Base-by-base conservation (phyloP, 2,888 invertebrate species). In the Heliothis peltigera region DNA sequence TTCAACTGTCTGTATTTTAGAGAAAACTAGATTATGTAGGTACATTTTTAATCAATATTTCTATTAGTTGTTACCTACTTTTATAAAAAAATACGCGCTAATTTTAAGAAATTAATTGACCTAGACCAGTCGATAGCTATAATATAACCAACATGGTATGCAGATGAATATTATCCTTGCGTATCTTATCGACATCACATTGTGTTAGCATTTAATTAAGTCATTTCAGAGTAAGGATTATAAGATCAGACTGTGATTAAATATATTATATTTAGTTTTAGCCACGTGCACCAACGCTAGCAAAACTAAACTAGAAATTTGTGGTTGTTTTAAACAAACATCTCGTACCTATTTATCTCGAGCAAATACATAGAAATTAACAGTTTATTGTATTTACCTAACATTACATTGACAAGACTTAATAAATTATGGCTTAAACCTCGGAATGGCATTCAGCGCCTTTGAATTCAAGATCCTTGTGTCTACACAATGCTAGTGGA, bases 101-200 rank as follows among this genome's bases (percentile, higher is more conserved):
- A 25, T 25, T 25, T 25, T 25, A 25, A 4, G 6, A n/a, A n/a
- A n/a, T n/a, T n/a, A n/a, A n/a, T n/a, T n/a, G n/a, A n/a, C n/a
- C n/a, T n/a, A n/a, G n/a, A n/a, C n/a, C n/a, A n/a, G n/a, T n/a
- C n/a, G n/a, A n/a, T n/a, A n/a, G n/a, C n/a, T n/a, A n/a, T n/a
- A n/a, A n/a, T n/a, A n/a, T n/a, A n/a, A n/a, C n/a, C 39, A 55
- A 62, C 44, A 70, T 44, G 52, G 58, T n/a, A 43, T 57, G 55
- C 44, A 75, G 64, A 64, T 35, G 17, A 59, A 56, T 42, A 21
- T 64, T 49, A 70, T 53, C 56, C 56, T 28, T 15, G n/a, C 18
- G 18, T 54, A 60, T 58, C 71, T 64, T 73, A 76, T 76, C 65
- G 25, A 22, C 22, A 51, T 57, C 64, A 58, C 46, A 51, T 19